Evolutionary conservation across 2,888 invertebrate genomes (phyloP).

Genomic region (Scaptomyza reducta): DNA sequence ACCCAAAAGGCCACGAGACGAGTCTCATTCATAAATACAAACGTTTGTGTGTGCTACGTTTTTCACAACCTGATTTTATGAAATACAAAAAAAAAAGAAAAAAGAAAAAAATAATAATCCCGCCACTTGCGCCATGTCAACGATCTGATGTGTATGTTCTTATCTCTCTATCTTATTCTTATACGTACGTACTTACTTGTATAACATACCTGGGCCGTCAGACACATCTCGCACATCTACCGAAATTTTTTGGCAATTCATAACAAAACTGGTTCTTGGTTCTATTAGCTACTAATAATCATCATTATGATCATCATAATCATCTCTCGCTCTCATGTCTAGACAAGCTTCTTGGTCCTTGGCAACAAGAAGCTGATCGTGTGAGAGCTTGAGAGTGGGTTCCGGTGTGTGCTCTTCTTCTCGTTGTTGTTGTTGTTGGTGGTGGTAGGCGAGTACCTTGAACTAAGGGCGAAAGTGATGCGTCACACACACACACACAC

Average conservation of each 20-base stretch:
- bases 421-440: constrained; percentile 19
- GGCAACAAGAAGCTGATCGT: constrained; percentile 58
- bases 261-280: constrained; percentile 63
- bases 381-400: constrained; percentile 37
- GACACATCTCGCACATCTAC: constrained; percentile 30
- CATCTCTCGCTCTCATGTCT: constrained; percentile 53
- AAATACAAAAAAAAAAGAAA: not conserved
- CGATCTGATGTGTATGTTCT: constrained; percentile 55
- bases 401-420: constrained; percentile 5
- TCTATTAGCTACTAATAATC: constrained; percentile 60
- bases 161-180: constrained; percentile 44
- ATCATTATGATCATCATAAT: constrained; percentile 6
- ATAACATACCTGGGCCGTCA: constrained; percentile 40
- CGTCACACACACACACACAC: constrained; percentile 49
- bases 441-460: constrained; percentile 60
- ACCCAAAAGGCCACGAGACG: constrained; percentile 6
- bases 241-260: constrained; percentile 40
- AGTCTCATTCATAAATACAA: constrained; percentile 70
- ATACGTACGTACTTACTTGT: constrained; percentile 24
- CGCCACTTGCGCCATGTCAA: constrained; percentile 75
- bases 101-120: constrained; percentile 26
- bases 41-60: constrained; percentile 33
- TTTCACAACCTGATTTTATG: constrained; percentile 75
- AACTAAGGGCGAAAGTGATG: constrained; percentile 72
- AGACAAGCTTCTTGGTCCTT: constrained; percentile 65